These are phyloP conservation scores for Aptenodytes forsteri DNA, from an alignment of 2,113 vertebrate species.

Conservation along the genomic window DNA sequence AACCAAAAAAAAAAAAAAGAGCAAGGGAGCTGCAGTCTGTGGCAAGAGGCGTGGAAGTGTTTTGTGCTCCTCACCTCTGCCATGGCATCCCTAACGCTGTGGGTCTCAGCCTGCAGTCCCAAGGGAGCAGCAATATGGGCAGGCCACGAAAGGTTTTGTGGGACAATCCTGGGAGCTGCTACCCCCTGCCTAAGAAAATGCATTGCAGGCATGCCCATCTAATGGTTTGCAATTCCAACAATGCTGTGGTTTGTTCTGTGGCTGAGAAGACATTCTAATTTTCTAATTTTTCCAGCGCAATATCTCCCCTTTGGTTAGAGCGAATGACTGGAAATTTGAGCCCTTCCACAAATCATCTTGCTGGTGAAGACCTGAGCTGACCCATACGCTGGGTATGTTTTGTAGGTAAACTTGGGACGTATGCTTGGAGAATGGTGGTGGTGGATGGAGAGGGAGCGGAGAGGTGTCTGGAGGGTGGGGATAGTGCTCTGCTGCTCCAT, in stretches of 20 bases:
- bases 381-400: background rate
- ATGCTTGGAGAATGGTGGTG: background rate
- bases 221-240: background rate
- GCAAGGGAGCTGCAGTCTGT: rapidly evolving
- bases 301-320: background rate
- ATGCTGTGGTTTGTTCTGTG: background rate
- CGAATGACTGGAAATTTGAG: background rate
- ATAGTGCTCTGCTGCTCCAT: background rate
- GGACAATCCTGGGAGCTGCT: background rate
- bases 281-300: background rate
- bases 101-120: background rate
- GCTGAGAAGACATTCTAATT: background rate
- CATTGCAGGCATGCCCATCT: background rate
- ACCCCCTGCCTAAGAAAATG: background rate
- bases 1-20: background rate
- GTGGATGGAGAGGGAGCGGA: background rate
- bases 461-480: background rate
- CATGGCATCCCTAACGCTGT: background rate
- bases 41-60: rapidly evolving
- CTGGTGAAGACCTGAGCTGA: background rate
- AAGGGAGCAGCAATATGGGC: background rate
- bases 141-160: background rate
- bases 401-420: background rate
- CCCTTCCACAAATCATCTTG: background rate
- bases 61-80: background rate